Conservation (phyloP, 2,797 vertebrate genomes). For the Catamblyrhynchus diadema region DNA sequence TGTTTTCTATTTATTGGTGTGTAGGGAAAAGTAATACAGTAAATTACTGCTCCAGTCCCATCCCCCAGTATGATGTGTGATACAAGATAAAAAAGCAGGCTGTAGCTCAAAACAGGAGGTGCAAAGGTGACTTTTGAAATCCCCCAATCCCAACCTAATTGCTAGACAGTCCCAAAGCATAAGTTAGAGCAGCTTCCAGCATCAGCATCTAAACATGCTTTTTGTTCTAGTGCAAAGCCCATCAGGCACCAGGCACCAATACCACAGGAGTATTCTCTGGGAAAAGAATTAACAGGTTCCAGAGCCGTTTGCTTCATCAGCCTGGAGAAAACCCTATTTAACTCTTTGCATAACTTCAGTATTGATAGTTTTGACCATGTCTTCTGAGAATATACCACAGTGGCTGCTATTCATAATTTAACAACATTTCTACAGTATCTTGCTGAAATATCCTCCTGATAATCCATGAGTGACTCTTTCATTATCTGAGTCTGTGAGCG, state of each 20-base stretch:
- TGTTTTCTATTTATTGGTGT: not conserved
- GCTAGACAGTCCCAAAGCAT: not conserved
- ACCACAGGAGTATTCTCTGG: not conserved
- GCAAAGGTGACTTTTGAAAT: slow-evolving; percentile 38
- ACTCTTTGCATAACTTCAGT: slow-evolving; percentile 5
- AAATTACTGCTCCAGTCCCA: not conserved
- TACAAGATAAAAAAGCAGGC: not conserved
- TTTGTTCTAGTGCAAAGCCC: slow-evolving; percentile 10
- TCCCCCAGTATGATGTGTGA: not conserved
- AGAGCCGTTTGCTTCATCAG: slow-evolving; percentile 3
- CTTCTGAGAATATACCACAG: not conserved
- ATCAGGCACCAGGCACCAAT: not conserved
- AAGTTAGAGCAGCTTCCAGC: slow-evolving; percentile 18
- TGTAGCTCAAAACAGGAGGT: slow-evolving; percentile 6
- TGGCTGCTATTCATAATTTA: not conserved
- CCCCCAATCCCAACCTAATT: slow-evolving; percentile 17
- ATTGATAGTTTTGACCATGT: not conserved
- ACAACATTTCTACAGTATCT: not conserved
- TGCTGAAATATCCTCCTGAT: not conserved
- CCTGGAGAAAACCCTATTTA: slow-evolving; percentile 2
- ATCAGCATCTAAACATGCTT: slow-evolving; percentile 40
- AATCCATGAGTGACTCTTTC: not conserved
- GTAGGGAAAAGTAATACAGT: not conserved
- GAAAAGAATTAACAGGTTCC: slow-evolving; percentile 26
- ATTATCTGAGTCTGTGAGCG: not conserved